Conservation (phyloP, 1,140 invertebrate species). For the Halesus radiatus region DNA sequence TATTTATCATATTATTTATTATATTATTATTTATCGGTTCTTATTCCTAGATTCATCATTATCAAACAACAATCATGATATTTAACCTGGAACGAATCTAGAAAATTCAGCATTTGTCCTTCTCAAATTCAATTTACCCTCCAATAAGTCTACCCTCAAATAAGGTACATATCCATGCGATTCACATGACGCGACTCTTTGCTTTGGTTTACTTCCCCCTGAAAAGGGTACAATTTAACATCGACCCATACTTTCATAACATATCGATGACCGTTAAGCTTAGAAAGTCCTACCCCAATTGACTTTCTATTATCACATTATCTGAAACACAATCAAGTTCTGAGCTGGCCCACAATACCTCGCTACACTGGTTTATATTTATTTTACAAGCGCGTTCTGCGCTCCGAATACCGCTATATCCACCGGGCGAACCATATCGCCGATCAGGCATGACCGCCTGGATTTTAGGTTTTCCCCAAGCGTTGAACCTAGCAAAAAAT, state of each 20-base stretch:
- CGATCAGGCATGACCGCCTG: constrained; percentile 23
- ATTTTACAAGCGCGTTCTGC: neutral
- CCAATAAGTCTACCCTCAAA: no score
- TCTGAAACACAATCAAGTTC: neutral
- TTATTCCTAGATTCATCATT: no score
- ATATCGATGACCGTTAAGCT: neutral
- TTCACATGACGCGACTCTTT: no score
- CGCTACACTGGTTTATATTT: neutral
- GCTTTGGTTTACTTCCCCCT: no score
- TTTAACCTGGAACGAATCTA: no score
- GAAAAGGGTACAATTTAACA: no score
- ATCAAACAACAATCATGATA: no score
- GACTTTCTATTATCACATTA: neutral
- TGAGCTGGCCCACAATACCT: neutral
- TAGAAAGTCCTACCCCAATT: neutral
- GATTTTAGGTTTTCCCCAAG: constrained; percentile 30
- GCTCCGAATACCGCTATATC: constrained; percentile 7
- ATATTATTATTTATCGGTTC: no score
- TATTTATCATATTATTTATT: no score
- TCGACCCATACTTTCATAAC: neutral
- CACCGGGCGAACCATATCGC: neutral
- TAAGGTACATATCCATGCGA: no score
- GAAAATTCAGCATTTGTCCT: no score
- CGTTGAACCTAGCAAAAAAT: constrained; percentile 27
- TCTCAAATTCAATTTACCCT: no score